These are phyloP conservation scores for Lophotis ruficrista DNA, from an alignment of 2,113 vertebrate species.

Conservation along the genomic window DNA sequence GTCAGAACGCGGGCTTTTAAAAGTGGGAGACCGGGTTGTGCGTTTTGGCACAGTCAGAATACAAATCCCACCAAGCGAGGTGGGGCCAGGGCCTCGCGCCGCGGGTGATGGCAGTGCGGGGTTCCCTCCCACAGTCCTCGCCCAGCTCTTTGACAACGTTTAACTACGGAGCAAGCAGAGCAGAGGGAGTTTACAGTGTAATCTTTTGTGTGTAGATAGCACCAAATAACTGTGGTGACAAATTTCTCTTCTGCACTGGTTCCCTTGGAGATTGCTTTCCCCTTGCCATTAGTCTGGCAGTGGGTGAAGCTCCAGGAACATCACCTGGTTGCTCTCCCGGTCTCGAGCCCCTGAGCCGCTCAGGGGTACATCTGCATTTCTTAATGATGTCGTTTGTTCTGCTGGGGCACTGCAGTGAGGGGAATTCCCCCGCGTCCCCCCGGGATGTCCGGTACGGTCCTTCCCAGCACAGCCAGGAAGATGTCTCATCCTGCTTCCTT, in stretches of 20 bases:
- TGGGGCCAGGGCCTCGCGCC: neutral
- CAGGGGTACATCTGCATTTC: neutral
- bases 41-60: neutral
- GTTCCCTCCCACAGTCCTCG: neutral
- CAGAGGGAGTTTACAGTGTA: neutral
- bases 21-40: neutral
- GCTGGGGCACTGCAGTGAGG: neutral
- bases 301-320: neutral
- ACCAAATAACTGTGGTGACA: neutral
- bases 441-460: neutral
- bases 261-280: neutral
- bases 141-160: neutral
- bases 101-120: accelerated
- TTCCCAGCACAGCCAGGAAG: neutral
- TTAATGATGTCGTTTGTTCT: neutral
- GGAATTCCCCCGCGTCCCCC: neutral
- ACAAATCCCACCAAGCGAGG: neutral
- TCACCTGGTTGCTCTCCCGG: neutral
- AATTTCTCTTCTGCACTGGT: neutral
- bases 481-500: neutral
- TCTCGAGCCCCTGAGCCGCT: neutral
- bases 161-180: neutral
- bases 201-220: neutral
- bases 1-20: neutral
- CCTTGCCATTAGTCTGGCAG: neutral